These are phyloP conservation scores for Pammene aurita DNA, from an alignment of 2,888 invertebrate species.

Conservation along the genomic window DNA sequence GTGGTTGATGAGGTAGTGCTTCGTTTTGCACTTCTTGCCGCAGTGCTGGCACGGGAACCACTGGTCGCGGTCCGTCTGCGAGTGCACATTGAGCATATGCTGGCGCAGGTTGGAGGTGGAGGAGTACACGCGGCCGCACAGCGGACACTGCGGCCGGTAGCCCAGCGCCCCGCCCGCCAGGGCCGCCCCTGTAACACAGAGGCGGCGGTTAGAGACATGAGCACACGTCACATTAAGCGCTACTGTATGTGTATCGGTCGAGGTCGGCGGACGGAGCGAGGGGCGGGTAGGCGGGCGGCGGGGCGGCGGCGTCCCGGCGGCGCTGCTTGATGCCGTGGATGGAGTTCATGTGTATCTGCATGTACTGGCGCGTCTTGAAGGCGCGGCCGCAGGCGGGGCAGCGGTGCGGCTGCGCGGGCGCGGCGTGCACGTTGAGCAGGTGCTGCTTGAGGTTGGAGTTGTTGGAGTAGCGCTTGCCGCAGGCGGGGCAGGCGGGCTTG, in stretches of 20 bases:
- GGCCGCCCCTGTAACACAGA: slow-evolving; percentile 87
- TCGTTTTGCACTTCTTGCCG: slow-evolving; percentile 89
- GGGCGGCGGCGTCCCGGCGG: slow-evolving; percentile 68
- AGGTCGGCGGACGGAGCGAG: slow-evolving; percentile 53
- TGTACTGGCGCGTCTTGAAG: slow-evolving; percentile 88
- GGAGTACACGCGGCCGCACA: slow-evolving; percentile 88
- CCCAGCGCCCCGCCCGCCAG: slow-evolving; percentile 81
- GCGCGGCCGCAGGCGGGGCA: slow-evolving; percentile 86
- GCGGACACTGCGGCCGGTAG: slow-evolving; percentile 86
- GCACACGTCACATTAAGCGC: slow-evolving; percentile 66
- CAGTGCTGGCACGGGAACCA: slow-evolving; percentile 89
- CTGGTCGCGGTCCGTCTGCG: slow-evolving; percentile 86
- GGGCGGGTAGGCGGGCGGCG: slow-evolving; percentile 49
- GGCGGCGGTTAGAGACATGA: slow-evolving; percentile 82
- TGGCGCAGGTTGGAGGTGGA: slow-evolving; percentile 89
- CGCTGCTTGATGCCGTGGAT: slow-evolving; percentile 86
- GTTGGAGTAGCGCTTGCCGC: slow-evolving; percentile 87
- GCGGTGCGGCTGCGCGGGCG: slow-evolving; percentile 83
- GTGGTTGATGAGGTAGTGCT: slow-evolving; percentile 90
- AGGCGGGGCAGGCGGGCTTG: slow-evolving; percentile 86
- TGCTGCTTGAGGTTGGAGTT: slow-evolving; percentile 88
- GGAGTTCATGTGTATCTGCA: slow-evolving; percentile 87
- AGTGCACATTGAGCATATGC: slow-evolving; percentile 90
- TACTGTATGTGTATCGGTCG: slow-evolving; percentile 72
- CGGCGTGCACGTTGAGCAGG: slow-evolving; percentile 86